Base-by-base conservation (phyloP, 1,140 invertebrate genomes). In the Leptinotarsa lineolata region DNA sequence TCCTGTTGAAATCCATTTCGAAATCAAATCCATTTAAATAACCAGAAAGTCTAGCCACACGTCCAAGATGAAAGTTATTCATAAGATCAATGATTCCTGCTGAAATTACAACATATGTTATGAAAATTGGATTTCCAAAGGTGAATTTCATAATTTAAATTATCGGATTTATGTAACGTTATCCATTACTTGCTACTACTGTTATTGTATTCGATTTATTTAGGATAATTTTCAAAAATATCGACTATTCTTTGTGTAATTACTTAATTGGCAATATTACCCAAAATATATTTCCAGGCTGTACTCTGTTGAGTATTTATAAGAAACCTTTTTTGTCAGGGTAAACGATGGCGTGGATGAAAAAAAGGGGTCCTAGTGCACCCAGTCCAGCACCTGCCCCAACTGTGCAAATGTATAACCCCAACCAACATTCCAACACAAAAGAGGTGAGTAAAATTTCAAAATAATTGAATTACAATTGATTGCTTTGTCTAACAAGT, bases 341-440 rank as follows among this genome's bases (percentile, higher is more conserved):
- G 48, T 54, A 18, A 15, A 13, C 13, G n/a, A 84, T 84, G 83
- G 81, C 82, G 68, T 84, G 83, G 83, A 78, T 82, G 71, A 78
- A 78, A 77, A 76, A 79, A 72, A 78, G 79, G 20, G 79, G 77
- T 39, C 74, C 73, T 24, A 72, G 71, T 11, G 75, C 76, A 48
- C 80, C 81, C 39, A 81, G 69, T 54, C 70, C 79, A 18, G 73
- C 75, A 5, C 61, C 72, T 18, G 73, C 76, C 24, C 77, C 80
- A n/a, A 78, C 78, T 18, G 78, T 81, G 39, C 81, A 76, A 69
- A 77, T 82, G 78, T 84, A 81, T 65, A 82, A 83, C 69, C 80
- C 82, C 11, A 81, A 79, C 79, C 83, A 82, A 80, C 81, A 82
- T 77, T 78, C 80, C 81, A 78, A 80, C 72, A 68, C 65, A 13